These are phyloP conservation scores for Coregonus ussuriensis DNA, from an alignment of 2,797 vertebrate genomes.

Conservation along the genomic window DNA sequence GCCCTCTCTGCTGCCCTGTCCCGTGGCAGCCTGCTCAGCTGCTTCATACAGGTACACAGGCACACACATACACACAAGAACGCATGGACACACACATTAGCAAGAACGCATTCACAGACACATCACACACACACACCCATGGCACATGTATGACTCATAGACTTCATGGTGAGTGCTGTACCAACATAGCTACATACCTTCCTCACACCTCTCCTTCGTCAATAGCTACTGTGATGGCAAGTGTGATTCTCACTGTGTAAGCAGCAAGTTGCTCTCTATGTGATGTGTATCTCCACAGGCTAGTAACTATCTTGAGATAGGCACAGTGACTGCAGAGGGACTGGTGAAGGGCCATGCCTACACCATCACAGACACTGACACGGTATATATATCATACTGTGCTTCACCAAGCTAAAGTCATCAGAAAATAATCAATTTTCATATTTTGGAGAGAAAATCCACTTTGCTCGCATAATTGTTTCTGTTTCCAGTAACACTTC, in stretches of 20 bases:
- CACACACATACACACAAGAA: neutral
- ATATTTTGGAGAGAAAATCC: too few relatives aligned
- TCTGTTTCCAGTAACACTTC: too few relatives aligned
- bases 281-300: conserved; percentile 63
- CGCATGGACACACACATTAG: neutral
- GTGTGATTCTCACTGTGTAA: neutral
- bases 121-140: conserved; percentile 5
- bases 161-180: too few relatives aligned
- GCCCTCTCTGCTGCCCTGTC: conserved; percentile 66
- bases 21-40: conserved; percentile 77
- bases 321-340: conserved; percentile 73
- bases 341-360: conserved; percentile 87
- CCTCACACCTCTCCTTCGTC: neutral
- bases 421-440: neutral
- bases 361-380: conserved; percentile 78
- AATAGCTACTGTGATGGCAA: neutral
- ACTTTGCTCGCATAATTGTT: too few relatives aligned
- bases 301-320: conserved; percentile 60
- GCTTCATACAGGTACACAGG: conserved; percentile 68
- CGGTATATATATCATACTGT: conserved; percentile 48
- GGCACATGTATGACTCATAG: too few relatives aligned
- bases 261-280: neutral
- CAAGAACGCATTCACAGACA: neutral
- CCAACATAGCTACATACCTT: neutral
- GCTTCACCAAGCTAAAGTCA: neutral